These are phyloP conservation scores for Nothobranchius kuhntae DNA, from an alignment of 2,113 vertebrate genomes.

Conservation along the genomic window DNA sequence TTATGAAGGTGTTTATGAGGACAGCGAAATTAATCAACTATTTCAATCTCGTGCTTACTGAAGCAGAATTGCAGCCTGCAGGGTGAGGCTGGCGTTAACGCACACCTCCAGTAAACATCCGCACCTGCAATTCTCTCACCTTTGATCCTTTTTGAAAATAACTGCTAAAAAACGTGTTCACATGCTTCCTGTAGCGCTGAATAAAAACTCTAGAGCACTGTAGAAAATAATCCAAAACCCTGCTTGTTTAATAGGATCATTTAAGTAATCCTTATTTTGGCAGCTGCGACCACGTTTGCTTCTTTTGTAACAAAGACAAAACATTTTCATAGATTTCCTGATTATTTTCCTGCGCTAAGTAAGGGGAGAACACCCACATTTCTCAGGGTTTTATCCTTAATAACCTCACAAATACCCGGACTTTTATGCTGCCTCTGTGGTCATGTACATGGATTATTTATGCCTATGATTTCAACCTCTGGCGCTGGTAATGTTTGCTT, in stretches of 20 bases:
- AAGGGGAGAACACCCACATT: background rate
- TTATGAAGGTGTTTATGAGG: background rate
- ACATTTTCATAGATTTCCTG: background rate
- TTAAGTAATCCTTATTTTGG: too few species aligned
- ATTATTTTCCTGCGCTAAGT: background rate
- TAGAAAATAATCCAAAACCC: too few species aligned
- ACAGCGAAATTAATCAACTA: constrained; percentile 20
- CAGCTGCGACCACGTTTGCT: too few species aligned
- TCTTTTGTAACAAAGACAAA: background rate
- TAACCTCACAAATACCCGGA: background rate
- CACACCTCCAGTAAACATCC: background rate
- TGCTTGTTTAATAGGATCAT: too few species aligned
- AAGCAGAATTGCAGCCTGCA: constrained; percentile 34
- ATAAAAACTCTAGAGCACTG: too few species aligned
- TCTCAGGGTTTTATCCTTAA: background rate
- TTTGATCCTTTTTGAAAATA: background rate
- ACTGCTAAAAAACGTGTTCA: background rate
- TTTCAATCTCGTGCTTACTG: constrained; percentile 6
- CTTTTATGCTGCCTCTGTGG: background rate
- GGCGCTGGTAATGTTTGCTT: constrained; percentile 13
- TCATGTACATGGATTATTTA: background rate
- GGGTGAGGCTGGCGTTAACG: background rate
- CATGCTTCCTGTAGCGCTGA: too few species aligned
- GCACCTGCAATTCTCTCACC: constrained; percentile 1
- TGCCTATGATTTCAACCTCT: constrained; percentile 10